Conservation (phyloP, 2,113 vertebrate genomes). For the Pogona vitticeps region DNA sequence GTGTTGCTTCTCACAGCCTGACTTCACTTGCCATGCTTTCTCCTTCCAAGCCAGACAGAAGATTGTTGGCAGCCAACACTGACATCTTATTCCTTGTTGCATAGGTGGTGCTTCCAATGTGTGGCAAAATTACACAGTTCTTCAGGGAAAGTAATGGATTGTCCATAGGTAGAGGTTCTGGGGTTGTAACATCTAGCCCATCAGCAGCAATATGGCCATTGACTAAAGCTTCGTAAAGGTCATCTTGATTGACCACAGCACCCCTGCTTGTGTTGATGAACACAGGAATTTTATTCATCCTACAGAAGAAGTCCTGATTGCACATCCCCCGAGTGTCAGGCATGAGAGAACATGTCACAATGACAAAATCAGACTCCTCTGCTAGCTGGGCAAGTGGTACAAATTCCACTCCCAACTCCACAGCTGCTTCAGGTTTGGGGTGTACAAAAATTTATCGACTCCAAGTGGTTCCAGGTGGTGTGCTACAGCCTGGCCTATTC, state of each 20-base stretch:
- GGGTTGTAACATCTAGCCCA: slow-evolving; percentile 91
- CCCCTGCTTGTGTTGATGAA: slow-evolving; percentile 97
- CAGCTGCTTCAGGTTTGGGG: slow-evolving; percentile 75
- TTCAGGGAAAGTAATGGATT: slow-evolving; percentile 91
- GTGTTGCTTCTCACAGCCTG: slow-evolving; percentile 72
- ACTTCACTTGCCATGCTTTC: slow-evolving; percentile 90
- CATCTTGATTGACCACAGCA: slow-evolving; percentile 92
- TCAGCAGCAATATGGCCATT: slow-evolving; percentile 87
- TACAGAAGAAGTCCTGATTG: slow-evolving; percentile 87
- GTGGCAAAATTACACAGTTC: slow-evolving; percentile 95
- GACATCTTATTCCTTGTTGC: slow-evolving; percentile 91
- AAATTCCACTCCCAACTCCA: slow-evolving; percentile 85
- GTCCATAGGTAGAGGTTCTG: slow-evolving; percentile 88
- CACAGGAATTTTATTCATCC: slow-evolving; percentile 92
- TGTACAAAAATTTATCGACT: slow-evolving; percentile 90
- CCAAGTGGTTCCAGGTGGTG: slow-evolving; percentile 91
- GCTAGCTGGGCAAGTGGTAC: slow-evolving; percentile 83
- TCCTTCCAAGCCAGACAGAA: slow-evolving; percentile 88
- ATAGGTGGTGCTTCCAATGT: slow-evolving; percentile 92
- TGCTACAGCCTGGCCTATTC: slow-evolving; percentile 92
- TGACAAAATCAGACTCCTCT: slow-evolving; percentile 87
- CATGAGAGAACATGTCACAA: slow-evolving; percentile 88
- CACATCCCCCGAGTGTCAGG: slow-evolving; percentile 89
- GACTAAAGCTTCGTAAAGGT: slow-evolving; percentile 86
- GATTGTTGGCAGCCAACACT: slow-evolving; percentile 87